A percentile compares a stretch with the other conserved stretches of the same genome.
Conservation (phyloP, 2,113 vertebrate species). For the Noturus placidus region DNA sequence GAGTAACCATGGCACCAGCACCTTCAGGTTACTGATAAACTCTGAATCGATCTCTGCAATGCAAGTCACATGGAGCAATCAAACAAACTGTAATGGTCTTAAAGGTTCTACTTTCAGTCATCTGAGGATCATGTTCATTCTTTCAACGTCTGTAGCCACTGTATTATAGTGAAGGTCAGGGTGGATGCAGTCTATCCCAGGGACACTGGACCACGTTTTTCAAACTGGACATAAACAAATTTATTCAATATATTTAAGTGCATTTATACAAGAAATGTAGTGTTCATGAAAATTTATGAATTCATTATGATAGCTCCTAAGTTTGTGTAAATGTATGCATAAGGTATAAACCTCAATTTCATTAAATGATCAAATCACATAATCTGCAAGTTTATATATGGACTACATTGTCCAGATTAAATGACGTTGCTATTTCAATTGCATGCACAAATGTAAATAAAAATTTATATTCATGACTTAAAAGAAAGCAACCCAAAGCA, state of each 20-base stretch:
- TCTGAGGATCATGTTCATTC: background rate
- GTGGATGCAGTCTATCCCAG: background rate
- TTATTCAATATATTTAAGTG: background rate
- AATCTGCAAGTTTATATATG: background rate
- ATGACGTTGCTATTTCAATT: background rate
- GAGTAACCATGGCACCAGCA: slow-evolving; percentile 95
- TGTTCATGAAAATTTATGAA: background rate
- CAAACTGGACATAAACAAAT: background rate
- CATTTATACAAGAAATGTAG: background rate
- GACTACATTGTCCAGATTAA: background rate
- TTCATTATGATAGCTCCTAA: background rate
- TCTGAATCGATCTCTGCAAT: slow-evolving; percentile 90
- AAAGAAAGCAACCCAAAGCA: background rate
- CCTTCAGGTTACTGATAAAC: slow-evolving; percentile 92
- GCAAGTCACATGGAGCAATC: background rate
- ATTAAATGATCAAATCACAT: background rate
- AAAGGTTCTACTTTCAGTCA: background rate
- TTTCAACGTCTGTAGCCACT: background rate
- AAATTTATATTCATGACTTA: background rate
- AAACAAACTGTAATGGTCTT: background rate
- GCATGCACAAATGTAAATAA: background rate
- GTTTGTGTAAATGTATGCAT: background rate
- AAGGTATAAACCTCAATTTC: background rate
- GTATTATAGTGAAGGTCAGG: background rate
- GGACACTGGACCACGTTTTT: background rate